Percentiles rank a stretch among this genome's conserved stretches.
Evolutionary conservation across 2,888 invertebrate species (phyloP).

Genomic region (Linnaemya vulpina): DNA sequence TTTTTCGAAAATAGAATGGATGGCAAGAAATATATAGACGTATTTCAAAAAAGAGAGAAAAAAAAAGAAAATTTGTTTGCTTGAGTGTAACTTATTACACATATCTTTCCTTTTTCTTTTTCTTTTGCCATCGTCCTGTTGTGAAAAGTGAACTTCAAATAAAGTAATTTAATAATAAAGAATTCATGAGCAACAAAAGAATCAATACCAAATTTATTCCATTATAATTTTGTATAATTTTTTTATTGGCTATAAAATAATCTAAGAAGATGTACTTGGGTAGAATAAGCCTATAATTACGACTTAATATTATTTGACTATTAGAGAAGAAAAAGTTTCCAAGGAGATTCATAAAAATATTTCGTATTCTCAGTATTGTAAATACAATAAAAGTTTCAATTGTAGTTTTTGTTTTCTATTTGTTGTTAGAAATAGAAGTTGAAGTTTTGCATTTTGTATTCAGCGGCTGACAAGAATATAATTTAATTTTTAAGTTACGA

Average conservation of each 20-base stretch:
- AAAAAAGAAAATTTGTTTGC: conserved; percentile 52
- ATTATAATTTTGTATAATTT: conserved; percentile 20
- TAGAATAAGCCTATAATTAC: conserved; percentile 56
- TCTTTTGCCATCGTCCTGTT: conserved; percentile 16
- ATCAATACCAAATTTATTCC: conserved; percentile 41
- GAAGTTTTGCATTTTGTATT: too few species aligned
- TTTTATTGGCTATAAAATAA: conserved; percentile 27
- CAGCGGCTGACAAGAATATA: too few species aligned
- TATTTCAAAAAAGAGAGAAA: conserved; percentile 3
- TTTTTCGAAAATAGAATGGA: conserved; percentile 43
- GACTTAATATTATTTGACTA: conserved; percentile 54
- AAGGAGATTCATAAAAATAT: conserved; percentile 19
- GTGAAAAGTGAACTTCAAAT: conserved; percentile 58
- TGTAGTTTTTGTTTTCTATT: neutral
- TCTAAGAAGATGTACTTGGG: conserved; percentile 23
- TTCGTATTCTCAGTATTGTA: conserved; percentile 5
- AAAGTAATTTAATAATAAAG: conserved; percentile 68
- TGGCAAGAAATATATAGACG: neutral
- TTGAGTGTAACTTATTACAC: conserved; percentile 60
- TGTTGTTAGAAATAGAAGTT: too few species aligned
- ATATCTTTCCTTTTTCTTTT: neutral
- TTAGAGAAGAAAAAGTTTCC: conserved; percentile 28
- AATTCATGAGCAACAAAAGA: conserved; percentile 56
- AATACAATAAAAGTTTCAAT: neutral
- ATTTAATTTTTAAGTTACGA: too few species aligned